Conservation (phyloP, 1,140 invertebrate genomes). For the Drosophila lowei region DNA sequence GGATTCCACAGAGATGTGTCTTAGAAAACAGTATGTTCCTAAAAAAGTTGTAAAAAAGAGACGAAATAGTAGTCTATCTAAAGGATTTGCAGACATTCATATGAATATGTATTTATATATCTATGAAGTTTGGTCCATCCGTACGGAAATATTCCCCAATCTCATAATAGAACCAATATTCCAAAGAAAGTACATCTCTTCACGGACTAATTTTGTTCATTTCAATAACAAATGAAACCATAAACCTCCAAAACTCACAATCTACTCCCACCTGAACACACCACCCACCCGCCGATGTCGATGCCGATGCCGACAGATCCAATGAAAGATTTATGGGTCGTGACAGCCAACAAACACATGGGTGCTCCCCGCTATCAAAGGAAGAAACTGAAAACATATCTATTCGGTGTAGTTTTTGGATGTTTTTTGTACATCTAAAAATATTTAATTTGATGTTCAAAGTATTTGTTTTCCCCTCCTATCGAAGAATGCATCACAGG, state of each 20-base stretch:
- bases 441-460: constrained; percentile 28
- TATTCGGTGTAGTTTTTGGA: constrained; percentile 13
- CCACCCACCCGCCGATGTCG: too few relatives aligned
- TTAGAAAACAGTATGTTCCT: too few relatives aligned
- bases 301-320: not conserved
- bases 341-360: constrained; percentile 34
- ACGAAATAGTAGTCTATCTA: too few relatives aligned
- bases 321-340: constrained; percentile 38
- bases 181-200: not conserved
- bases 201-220: constrained; percentile 25
- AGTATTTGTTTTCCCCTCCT: not conserved
- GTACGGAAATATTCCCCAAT: not conserved
- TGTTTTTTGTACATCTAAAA: constrained; percentile 43
- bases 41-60: too few relatives aligned
- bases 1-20: too few relatives aligned
- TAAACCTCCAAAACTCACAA: constrained; percentile 19
- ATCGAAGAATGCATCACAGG: constrained; percentile 5
- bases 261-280: constrained; percentile 17
- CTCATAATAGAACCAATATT: too few relatives aligned
- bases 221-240: constrained; percentile 12
- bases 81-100: too few relatives aligned
- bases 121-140: not conserved
- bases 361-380: too few relatives aligned
- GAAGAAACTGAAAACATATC: constrained; percentile 4
- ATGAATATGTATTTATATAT: too few relatives aligned